Evolutionary conservation across 2,113 vertebrate species (phyloP).

Genomic region (Notarius lentiginosus): DNA sequence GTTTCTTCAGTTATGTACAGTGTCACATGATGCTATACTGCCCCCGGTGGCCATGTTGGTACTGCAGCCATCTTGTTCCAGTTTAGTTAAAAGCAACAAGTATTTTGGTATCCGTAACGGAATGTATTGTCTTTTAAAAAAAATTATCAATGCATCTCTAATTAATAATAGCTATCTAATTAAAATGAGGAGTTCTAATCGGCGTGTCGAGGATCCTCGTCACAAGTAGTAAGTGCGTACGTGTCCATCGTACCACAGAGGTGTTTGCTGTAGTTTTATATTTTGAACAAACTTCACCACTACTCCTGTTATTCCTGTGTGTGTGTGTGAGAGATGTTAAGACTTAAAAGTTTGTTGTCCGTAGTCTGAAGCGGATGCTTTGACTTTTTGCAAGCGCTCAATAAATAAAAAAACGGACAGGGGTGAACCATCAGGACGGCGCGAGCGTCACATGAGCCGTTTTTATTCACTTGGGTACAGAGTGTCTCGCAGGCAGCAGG

Average conservation of each 20-base stretch:
- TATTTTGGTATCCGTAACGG: neutral
- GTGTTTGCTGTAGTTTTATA: neutral
- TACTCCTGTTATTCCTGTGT: conserved; percentile 39
- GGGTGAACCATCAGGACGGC: neutral
- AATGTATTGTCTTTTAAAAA: too few species aligned
- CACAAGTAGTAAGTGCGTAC: neutral
- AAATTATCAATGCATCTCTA: neutral
- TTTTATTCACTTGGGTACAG: neutral
- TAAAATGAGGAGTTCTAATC: conserved; percentile 33
- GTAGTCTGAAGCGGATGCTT: conserved; percentile 15
- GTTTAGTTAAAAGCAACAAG: neutral
- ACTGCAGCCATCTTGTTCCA: neutral
- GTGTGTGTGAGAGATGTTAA: conserved; percentile 1
- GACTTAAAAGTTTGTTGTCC: conserved; percentile 25
- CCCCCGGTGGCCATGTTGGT: neutral
- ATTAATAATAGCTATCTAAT: neutral
- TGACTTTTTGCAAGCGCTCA: conserved; percentile 28
- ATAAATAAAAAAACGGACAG: conserved; percentile 29
- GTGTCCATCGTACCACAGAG: too few species aligned
- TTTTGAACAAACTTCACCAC: conserved; percentile 31
- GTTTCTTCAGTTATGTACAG: neutral
- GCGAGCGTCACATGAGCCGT: neutral
- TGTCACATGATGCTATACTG: neutral
- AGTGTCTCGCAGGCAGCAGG: neutral
- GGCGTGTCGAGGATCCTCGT: neutral